Base-by-base conservation (phyloP, 2,797 vertebrate genomes). In the Pseudomugil gertrudae region DNA sequence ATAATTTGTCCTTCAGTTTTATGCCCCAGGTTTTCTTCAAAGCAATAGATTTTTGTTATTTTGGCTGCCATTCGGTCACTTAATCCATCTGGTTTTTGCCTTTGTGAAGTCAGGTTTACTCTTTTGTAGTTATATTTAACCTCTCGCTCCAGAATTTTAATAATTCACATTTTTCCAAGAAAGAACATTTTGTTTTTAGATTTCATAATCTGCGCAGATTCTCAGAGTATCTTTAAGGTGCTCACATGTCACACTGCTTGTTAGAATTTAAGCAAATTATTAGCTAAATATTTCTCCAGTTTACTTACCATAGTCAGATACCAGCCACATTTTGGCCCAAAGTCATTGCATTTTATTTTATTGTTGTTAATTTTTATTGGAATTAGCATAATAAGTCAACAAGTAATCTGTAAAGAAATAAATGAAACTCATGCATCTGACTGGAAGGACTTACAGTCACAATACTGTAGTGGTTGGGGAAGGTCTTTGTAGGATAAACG, bases 401-500 rank as follows among this genome's bases (percentile, higher is more conserved):
- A 9, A 21, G n/a, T 47, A 47, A 21, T 47, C 19, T 43, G 17
- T n/a, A 11, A 47, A 4, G 21, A 47, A 47, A 47, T 47, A 3
- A 21, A 47, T 21, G n/a, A 21, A 47, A n/a, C n/a, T 47, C n/a
- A 10, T 47, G 43, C 19, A 17, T 21, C n/a, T 47, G n/a, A 45
- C 19, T n/a, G 40, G 43, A 10, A 21, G 10, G n/a, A 93, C 96
- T 96, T 90, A 99, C 98, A 57, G 98, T 99, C 61, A 96, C 96
- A 10, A 99, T 95, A 77, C 93, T 96, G 90, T 99, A 99, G 89
- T 99, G 98, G 87, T 99, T 99, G 51, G 98, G 98, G 76, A 99
- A 99, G 5, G 98, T 99, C 94, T 99, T 99, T 52, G 98, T 95
- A 54, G 98, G 98, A 87, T 99, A 99, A 14, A 94, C 94, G 9